Percentiles rank a stretch among this genome's conserved stretches.
These are phyloP conservation scores for Metallyticus violacea DNA, from an alignment of 2,888 invertebrate genomes.

Conservation along the genomic window DNA sequence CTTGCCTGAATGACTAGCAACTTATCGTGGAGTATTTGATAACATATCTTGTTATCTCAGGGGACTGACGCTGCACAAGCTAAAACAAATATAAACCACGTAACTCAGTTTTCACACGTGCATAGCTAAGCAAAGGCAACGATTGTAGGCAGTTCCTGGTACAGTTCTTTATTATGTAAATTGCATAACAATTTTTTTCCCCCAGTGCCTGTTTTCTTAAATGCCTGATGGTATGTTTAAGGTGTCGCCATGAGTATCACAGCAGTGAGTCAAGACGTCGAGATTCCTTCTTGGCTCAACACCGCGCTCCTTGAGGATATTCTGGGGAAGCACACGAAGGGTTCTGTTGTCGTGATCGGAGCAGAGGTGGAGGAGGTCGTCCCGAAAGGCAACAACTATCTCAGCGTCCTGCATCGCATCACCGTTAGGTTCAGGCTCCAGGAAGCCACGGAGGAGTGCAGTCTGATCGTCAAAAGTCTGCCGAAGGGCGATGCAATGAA, in stretches of 20 bases:
- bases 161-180: too few species aligned
- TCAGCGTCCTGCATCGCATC: not conserved
- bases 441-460: not conserved
- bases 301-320: not conserved
- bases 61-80: too few species aligned
- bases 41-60: too few species aligned
- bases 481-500: not conserved
- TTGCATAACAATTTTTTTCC: too few species aligned
- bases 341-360: not conserved
- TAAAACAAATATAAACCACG: too few species aligned
- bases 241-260: not conserved
- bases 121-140: too few species aligned
- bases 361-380: not conserved
- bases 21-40: too few species aligned
- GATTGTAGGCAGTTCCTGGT: too few species aligned
- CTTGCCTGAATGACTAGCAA: too few species aligned
- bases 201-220: too few species aligned
- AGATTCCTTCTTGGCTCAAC: conserved; percentile 11
- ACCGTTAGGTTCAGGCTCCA: not conserved
- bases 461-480: not conserved
- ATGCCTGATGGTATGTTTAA: too few species aligned
- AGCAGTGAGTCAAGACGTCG: not conserved
- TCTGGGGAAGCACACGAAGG: not conserved
- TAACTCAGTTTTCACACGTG: too few species aligned
- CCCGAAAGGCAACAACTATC: conserved; percentile 1